These are phyloP conservation scores for Varanus salvator DNA, from an alignment of 2,113 vertebrate species.

Conservation along the genomic window DNA sequence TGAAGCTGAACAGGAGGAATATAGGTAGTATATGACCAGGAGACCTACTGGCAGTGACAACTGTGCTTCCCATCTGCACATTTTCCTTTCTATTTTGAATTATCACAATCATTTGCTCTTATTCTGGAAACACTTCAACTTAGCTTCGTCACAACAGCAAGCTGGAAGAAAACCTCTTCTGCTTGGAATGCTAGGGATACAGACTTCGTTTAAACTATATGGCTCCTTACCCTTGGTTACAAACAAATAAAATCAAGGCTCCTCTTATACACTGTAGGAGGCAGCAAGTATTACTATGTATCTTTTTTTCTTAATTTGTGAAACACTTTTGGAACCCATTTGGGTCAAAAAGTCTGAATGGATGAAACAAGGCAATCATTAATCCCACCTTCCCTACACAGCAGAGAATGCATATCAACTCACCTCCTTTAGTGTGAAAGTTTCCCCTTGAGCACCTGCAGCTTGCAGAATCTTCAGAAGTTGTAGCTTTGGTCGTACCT, in stretches of 20 bases:
- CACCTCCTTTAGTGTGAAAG: slow-evolving; percentile 95
- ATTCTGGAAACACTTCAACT: not conserved
- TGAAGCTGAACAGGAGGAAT: not conserved
- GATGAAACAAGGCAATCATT: not conserved
- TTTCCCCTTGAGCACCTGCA: slow-evolving; percentile 91
- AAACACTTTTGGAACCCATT: not conserved
- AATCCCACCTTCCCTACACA: not conserved
- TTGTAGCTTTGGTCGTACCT: slow-evolving; percentile 88
- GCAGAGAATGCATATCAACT: slow-evolving; percentile 20
- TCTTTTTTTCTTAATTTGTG: not conserved
- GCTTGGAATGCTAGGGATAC: not conserved
- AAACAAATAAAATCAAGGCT: not conserved
- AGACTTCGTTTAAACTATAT: not conserved
- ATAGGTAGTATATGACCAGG: no score
- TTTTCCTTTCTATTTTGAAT: not conserved
- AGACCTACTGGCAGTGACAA: no score
- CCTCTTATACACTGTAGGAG: not conserved
- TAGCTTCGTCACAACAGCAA: not conserved
- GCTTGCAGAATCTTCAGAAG: slow-evolving; percentile 92
- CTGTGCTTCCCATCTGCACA: not conserved
- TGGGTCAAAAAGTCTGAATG: not conserved
- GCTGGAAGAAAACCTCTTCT: not conserved
- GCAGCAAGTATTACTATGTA: not conserved
- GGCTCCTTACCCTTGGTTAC: not conserved
- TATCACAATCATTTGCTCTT: not conserved